Base-by-base conservation (phyloP, 2,888 invertebrate genomes). In the Biston betularia region DNA sequence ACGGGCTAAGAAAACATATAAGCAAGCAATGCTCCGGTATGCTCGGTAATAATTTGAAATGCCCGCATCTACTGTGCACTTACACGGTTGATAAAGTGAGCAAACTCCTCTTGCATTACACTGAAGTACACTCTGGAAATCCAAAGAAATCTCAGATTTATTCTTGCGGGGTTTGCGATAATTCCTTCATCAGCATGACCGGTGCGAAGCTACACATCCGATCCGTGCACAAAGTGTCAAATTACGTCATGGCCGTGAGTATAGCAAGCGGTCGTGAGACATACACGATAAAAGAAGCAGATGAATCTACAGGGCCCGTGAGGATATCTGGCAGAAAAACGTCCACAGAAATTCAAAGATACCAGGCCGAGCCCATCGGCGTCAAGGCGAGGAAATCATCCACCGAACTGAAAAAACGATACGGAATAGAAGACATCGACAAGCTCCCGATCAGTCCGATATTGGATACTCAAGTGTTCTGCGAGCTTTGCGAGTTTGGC, bases 401-500 rank as follows among this genome's bases (percentile, higher is more conserved):
- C 56, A 52, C 53, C 15, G 68, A 63, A 12, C 73, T 75, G 0
- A 84, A 82, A 38, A 88, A 80, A 10, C 45, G 57, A 10, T 95
- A 88, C 76, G 92, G 93, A 0, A 96, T 96, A 0, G 91, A 93
- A 8, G 96, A 97, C 74, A 92, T 96, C 6, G 90, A 95, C 14
- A 84, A 88, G 12, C 80, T 97, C 52, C 97, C 97, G 0, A 92
- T 95, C 12, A 94, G 94, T 40, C 95, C 96, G 0, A 96, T 96
- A 57, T 95, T 96, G 63, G 94, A 94, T 42, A 94, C 94, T 8
- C 90, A 92, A 1, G 92, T 96, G 0, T 92, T 90, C 52, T 97
- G 97, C 78, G 94, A 95, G 0, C 83, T 95, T 5, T 97, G 97
- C 80, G 92, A 94, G 42, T 97, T 96, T 76, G 93, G 90, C 24